Percentiles rank a stretch among this genome's conserved stretches.
Conservation (phyloP, 1,140 invertebrate species). For the Camponotus pennsylvanicus region DNA sequence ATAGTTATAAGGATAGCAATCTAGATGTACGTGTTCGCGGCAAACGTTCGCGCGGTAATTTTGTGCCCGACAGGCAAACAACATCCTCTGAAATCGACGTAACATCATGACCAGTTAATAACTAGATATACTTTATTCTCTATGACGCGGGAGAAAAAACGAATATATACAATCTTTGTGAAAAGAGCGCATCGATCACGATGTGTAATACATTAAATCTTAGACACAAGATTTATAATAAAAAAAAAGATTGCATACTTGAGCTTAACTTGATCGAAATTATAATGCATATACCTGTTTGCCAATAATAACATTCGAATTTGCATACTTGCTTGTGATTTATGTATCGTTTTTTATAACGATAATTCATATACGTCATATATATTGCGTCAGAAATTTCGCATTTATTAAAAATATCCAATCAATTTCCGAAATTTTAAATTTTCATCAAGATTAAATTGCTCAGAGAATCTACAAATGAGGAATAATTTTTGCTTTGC, state of each 20-base stretch:
- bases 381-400: background rate
- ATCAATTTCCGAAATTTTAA: background rate
- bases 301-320: background rate
- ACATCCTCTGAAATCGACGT: background rate
- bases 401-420: background rate
- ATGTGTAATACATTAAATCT: background rate
- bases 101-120: slow-evolving; percentile 8
- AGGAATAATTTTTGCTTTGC: background rate
- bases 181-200: background rate
- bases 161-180: background rate
- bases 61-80: slow-evolving; percentile 19
- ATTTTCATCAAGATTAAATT: background rate
- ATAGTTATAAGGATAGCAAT: slow-evolving; percentile 36
- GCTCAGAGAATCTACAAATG: background rate
- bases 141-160: background rate
- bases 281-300: background rate
- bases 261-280: background rate
- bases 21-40: background rate
- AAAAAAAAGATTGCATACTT: background rate
- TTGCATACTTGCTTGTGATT: slow-evolving; percentile 25
- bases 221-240: background rate
- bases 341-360: background rate
- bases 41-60: slow-evolving; percentile 4
- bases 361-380: background rate
- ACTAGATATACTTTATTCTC: background rate